These are phyloP conservation scores for Xyrauchen texanus DNA, from an alignment of 2,113 vertebrate genomes.

Conservation along the genomic window DNA sequence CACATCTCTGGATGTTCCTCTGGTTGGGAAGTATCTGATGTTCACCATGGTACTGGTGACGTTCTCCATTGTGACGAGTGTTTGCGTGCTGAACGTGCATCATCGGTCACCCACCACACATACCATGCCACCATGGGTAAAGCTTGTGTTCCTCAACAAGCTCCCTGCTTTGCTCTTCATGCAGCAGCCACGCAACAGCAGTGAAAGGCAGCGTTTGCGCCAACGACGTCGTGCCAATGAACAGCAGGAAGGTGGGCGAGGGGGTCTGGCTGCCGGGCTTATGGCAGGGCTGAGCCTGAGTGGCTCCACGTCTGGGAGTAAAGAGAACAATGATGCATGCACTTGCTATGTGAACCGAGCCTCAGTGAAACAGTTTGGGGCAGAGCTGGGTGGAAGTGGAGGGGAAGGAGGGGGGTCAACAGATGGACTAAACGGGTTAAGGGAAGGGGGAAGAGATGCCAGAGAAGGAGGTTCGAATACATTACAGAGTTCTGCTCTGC, in stretches of 20 bases:
- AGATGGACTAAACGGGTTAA: conserved; percentile 78
- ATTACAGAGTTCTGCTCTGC: conserved; percentile 43
- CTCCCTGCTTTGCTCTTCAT: conserved; percentile 91
- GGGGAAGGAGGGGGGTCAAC: conserved; percentile 55
- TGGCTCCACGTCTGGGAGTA: conserved; percentile 62
- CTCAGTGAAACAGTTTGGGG: conserved; percentile 77
- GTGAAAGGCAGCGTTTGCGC: conserved; percentile 86
- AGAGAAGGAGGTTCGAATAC: conserved; percentile 55
- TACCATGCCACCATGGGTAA: conserved; percentile 96
- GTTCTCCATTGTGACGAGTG: conserved; percentile 94
- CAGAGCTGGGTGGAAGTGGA: conserved; percentile 54
- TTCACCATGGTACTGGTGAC: conserved; percentile 98
- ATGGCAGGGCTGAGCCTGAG: conserved; percentile 68
- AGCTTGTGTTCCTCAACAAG: conserved; percentile 88
- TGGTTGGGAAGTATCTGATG: conserved; percentile 96
- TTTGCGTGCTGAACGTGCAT: conserved; percentile 94
- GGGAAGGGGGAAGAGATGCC: conserved; percentile 67
- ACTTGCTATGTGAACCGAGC: conserved; percentile 87
- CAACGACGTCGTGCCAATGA: conserved; percentile 68
- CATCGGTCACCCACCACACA: conserved; percentile 95
- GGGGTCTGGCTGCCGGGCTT: conserved; percentile 61
- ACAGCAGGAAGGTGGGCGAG: conserved; percentile 57
- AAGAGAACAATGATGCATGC: conserved; percentile 68
- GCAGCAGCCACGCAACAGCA: conserved; percentile 87
- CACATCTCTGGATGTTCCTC: conserved; percentile 90